phyloP scores from a whole-genome alignment of 2,797 vertebrate species.

The Phylloscopus collybita region DNA sequence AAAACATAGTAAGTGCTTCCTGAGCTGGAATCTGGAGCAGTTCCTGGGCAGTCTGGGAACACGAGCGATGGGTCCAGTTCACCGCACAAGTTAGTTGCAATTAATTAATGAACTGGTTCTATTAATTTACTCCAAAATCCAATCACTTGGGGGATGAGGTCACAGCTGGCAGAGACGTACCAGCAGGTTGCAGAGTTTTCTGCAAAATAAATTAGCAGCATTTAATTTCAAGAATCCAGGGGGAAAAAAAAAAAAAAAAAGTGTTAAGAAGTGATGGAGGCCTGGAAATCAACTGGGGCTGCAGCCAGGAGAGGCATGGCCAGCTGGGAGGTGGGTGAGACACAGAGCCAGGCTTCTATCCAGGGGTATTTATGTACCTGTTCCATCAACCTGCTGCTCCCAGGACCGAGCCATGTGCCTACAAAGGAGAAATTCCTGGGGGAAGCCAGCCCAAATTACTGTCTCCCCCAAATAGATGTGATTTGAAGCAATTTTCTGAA shows the following conservation, averaged over 20 bases:
- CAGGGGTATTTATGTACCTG: background rate
- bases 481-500: conserved; percentile 42
- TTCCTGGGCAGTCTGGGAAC: background rate
- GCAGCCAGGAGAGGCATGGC: background rate
- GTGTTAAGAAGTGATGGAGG: background rate
- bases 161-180: conserved; percentile 42
- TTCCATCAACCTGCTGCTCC: background rate
- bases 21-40: background rate
- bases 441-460: background rate
- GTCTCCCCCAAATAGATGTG: background rate
- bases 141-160: conserved; percentile 29
- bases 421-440: background rate
- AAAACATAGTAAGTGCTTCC: background rate
- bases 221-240: conserved; percentile 10
- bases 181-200: conserved; percentile 23
- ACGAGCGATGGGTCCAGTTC: conserved; percentile 11
- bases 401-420: rapidly evolving
- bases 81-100: background rate
- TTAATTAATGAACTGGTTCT: conserved; percentile 52
- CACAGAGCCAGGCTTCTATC: background rate
- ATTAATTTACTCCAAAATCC: conserved; percentile 54
- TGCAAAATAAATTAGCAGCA: conserved; percentile 17
- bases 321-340: background rate
- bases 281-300: background rate
- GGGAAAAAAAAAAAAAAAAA: background rate